Evolutionary conservation across 2,797 vertebrate species (phyloP).

Genomic region (Sciurus vulgaris): DNA sequence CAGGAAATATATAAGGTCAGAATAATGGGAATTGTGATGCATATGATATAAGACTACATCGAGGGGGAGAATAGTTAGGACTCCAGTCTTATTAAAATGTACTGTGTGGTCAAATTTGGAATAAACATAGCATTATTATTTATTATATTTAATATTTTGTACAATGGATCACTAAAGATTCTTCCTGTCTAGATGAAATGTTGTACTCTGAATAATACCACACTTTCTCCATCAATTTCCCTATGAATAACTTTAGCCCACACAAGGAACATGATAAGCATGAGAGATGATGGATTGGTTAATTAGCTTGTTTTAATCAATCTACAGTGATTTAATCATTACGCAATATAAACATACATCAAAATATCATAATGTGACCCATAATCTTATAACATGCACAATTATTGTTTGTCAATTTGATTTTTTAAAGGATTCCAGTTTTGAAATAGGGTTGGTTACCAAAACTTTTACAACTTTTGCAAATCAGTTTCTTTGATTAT

Average conservation of each 20-base stretch:
- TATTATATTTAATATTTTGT: background rate
- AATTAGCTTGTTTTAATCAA: background rate
- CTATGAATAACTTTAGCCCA: background rate
- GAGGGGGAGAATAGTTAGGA: background rate
- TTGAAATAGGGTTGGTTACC: background rate
- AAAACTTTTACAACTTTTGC: background rate
- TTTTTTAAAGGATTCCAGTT: background rate
- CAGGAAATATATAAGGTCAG: background rate
- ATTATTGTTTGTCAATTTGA: background rate
- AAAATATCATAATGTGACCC: background rate
- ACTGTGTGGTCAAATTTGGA: background rate
- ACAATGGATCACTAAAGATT: background rate
- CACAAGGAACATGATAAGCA: background rate
- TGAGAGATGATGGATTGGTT: background rate
- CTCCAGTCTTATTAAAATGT: background rate
- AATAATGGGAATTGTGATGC: background rate
- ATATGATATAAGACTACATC: rapidly evolving
- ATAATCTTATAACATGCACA: background rate
- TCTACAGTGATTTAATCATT: background rate
- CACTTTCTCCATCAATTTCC: background rate
- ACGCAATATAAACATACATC: background rate
- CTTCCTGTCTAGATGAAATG: background rate
- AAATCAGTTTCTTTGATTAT: background rate
- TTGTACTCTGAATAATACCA: background rate
- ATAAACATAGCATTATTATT: background rate